Conservation (phyloP, 2,888 invertebrate genomes). For the Pterostichus niger region DNA sequence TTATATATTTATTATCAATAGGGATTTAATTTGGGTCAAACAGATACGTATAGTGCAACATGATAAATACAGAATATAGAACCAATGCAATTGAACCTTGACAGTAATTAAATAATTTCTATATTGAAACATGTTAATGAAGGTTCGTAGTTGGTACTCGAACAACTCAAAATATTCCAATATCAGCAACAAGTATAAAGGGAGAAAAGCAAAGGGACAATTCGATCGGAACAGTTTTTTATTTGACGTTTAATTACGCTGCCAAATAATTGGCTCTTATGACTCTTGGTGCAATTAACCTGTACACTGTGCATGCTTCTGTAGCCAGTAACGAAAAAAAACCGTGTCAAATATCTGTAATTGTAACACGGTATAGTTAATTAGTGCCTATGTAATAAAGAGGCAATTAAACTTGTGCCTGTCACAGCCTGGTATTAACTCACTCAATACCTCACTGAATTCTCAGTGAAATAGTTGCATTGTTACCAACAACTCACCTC, state of each 20-base stretch:
- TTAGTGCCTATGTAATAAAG: slow-evolving; percentile 58
- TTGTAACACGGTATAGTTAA: slow-evolving; percentile 49
- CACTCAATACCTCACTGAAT: neutral
- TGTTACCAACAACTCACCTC: neutral
- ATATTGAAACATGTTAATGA: too few relatives aligned
- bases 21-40: too few relatives aligned
- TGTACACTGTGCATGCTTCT: slow-evolving; percentile 38
- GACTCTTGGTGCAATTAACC: slow-evolving; percentile 24
- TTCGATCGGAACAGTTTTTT: slow-evolving; percentile 34
- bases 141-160: neutral
- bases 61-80: too few relatives aligned
- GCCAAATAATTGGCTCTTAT: slow-evolving; percentile 59
- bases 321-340: slow-evolving; percentile 52
- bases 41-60: too few relatives aligned
- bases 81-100: too few relatives aligned
- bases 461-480: neutral
- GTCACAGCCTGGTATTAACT: neutral
- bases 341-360: slow-evolving; percentile 60
- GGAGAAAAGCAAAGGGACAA: slow-evolving; percentile 5
- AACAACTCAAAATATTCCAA: slow-evolving; percentile 37
- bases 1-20: too few relatives aligned
- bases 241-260: slow-evolving; percentile 55
- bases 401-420: slow-evolving; percentile 53
- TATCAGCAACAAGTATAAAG: slow-evolving; percentile 49
- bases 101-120: too few relatives aligned